Evolutionary conservation across 2,797 vertebrate genomes (phyloP).

Genomic region (Corythornis leucogaster): DNA sequence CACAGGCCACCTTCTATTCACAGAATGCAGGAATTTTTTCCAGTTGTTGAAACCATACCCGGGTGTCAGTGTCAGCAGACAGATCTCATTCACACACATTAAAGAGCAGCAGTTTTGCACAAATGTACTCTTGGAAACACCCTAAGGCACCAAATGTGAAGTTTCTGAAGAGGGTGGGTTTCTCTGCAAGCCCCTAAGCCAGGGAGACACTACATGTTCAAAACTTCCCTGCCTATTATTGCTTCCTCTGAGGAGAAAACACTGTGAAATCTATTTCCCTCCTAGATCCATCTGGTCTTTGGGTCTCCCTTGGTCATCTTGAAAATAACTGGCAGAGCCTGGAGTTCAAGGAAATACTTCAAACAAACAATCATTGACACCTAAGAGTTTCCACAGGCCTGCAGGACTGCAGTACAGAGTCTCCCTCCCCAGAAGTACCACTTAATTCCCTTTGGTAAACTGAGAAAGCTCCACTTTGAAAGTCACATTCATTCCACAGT

Average conservation of each 20-base stretch:
- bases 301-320: not conserved
- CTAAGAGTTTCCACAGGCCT: not conserved
- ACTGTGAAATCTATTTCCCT: not conserved
- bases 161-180: not conserved
- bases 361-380: not conserved
- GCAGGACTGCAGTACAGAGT: not conserved
- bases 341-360: not conserved
- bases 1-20: not conserved
- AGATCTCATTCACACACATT: not conserved
- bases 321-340: not conserved
- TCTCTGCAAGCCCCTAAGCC: not conserved
- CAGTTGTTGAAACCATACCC: not conserved
- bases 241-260: not conserved
- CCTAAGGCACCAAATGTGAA: not conserved
- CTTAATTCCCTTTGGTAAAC: not conserved
- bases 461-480: not conserved
- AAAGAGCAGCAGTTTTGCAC: not conserved
- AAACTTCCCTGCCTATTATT: not conserved
- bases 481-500: accelerated
- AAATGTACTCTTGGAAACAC: not conserved
- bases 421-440: not conserved
- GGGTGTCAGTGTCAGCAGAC: not conserved
- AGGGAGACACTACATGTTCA: not conserved
- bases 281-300: not conserved
- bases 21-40: not conserved